A percentile compares a stretch with the other conserved stretches of the same genome.
Evolutionary conservation across 2,113 vertebrate genomes (phyloP).

Genomic region (Apeltes quadracus): DNA sequence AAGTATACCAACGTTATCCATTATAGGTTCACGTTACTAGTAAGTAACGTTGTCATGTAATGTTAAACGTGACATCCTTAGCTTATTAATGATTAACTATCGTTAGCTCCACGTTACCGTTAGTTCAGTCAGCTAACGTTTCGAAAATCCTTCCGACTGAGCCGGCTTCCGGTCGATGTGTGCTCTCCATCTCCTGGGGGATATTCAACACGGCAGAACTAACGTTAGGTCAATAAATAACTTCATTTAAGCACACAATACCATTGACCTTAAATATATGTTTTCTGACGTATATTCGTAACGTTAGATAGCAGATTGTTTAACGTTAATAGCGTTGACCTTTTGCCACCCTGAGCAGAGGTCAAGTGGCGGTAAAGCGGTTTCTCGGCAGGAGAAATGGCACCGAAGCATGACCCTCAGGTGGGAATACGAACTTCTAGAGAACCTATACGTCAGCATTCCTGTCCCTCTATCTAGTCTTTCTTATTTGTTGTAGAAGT

Average conservation of each 20-base stretch:
- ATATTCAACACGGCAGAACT: too few species aligned
- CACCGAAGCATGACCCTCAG: slow-evolving; percentile 45
- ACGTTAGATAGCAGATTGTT: not conserved
- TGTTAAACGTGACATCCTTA: not conserved
- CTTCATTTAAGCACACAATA: not conserved
- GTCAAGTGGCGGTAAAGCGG: not conserved
- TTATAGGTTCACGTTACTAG: not conserved
- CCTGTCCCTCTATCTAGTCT: not conserved
- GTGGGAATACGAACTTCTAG: slow-evolving; percentile 35
- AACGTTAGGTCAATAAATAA: too few species aligned
- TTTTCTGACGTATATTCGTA: too few species aligned
- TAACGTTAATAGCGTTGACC: not conserved
- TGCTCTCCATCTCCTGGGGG: not conserved
- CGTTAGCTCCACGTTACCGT: too few species aligned
- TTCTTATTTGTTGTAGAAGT: not conserved
- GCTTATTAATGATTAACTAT: not conserved
- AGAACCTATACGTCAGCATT: not conserved
- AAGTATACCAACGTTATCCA: not conserved
- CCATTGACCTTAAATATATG: not conserved
- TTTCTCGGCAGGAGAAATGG: slow-evolving; percentile 48
- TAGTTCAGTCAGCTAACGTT: not conserved
- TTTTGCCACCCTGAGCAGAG: not conserved
- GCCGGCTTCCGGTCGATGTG: not conserved
- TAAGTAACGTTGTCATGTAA: not conserved
- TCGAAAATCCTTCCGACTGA: not conserved